phyloP scores from a whole-genome alignment of 2,113 vertebrate genomes.

The Poeciliopsis turrubarensis region DNA sequence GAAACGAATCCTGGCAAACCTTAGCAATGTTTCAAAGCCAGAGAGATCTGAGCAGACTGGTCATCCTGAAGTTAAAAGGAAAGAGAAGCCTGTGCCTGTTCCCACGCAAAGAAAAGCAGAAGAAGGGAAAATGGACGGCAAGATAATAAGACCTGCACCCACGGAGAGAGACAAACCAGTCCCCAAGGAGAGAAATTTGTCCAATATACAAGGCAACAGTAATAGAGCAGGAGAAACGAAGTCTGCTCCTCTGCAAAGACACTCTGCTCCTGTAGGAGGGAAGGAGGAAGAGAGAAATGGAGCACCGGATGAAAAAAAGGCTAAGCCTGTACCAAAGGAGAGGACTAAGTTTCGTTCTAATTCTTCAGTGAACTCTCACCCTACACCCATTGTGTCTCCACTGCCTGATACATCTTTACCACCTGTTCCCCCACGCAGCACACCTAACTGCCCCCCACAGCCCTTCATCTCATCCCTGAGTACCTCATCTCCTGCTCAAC shows the following conservation, averaged over 20 bases:
- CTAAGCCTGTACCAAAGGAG: constrained; percentile 83
- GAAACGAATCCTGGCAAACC: constrained; percentile 87
- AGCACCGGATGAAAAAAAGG: constrained; percentile 48
- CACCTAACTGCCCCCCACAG: constrained; percentile 81
- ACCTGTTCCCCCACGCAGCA: constrained; percentile 87
- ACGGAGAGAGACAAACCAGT: constrained; percentile 70
- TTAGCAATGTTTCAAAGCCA: constrained; percentile 64
- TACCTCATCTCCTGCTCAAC: constrained; percentile 3
- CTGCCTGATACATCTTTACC: constrained; percentile 65
- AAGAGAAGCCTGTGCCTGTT: constrained; percentile 27
- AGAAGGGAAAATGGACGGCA: constrained; percentile 47
- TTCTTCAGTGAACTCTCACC: not conserved
- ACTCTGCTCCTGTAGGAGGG: not conserved
- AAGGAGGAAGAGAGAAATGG: constrained; percentile 56
- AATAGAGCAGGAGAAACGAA: constrained; percentile 12
- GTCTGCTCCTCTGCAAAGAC: constrained; percentile 32
- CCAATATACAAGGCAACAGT: constrained; percentile 27
- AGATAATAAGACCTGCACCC: constrained; percentile 19
- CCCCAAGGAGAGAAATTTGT: constrained; percentile 74
- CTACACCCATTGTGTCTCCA: not conserved
- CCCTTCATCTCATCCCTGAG: constrained; percentile 56
- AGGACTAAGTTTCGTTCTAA: constrained; percentile 79
- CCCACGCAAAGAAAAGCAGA: constrained; percentile 19
- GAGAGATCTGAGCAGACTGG: constrained; percentile 9
- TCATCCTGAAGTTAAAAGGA: not conserved